Base-by-base conservation (phyloP, 1,140 invertebrate genomes). In the Camponotus floridanus region DNA sequence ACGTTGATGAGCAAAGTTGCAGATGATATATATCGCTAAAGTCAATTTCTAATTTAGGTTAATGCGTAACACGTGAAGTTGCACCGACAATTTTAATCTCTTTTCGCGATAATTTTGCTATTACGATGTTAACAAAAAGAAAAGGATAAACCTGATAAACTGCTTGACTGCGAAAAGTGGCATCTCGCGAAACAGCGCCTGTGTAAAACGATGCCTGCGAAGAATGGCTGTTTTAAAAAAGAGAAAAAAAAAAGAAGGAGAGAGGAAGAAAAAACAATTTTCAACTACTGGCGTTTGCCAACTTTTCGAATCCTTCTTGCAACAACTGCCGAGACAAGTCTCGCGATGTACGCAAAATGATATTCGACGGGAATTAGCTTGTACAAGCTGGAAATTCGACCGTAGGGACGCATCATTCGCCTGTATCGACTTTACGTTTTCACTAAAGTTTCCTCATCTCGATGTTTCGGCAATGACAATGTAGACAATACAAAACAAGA, bases 1-100 rank as follows among this genome's bases (percentile, higher is more conserved):
- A 18, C 18, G 45, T 39, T n/a, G 21, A 42, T n/a, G 36, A 70
- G 55, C 33, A 65, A 65, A 78, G 59, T 48, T 57, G 33, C 26
- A 51, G 15, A 13, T 18, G 21, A 80, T 48, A 31, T 33, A 57
- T 39, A 45, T 79, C 18, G 26, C 21, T 39, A 79, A 39, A 80
- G 21, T 80, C n/a, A 80, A 70, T 70, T 80, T 80, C 42, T 80
- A 39, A 70, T 80, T 18, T 45, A 68, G 55, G n/a, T 57, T 68
- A 70, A 33, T 36, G 33, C 36, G n/a, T 21, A 68, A 55, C 62
- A 33, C 64, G 13, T 26, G 39, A 39, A 13, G 42, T 48, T 6
- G 74, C 26, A 21, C 59, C 42, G 15, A 31, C 18, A 31, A 80
- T 42, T 81, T 42, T 42, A 39, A 42, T 55, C 26, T 61, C 36